These are phyloP conservation scores for Phrynosoma blainvillii DNA, from an alignment of 2,113 vertebrate genomes.

Conservation along the genomic window DNA sequence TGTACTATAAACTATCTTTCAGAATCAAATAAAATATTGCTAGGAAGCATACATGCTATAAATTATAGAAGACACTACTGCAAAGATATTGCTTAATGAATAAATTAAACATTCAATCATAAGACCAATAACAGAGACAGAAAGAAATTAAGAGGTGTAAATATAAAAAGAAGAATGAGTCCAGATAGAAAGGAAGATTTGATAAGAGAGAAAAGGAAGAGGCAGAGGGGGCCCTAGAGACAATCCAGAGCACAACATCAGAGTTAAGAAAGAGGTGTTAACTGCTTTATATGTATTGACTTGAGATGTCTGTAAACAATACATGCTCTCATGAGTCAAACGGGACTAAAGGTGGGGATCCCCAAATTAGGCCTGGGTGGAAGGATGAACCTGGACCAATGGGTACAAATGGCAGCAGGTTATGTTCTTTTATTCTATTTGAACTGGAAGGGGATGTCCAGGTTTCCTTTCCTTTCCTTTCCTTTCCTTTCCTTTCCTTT, in stretches of 20 bases:
- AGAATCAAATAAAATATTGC: constrained; percentile 5
- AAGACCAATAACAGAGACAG: neutral
- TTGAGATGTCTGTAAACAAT: neutral
- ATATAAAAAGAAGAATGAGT: neutral
- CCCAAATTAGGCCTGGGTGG: neutral
- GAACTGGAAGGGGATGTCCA: neutral
- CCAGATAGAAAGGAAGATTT: neutral
- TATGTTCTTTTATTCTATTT: neutral
- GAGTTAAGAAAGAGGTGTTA: neutral
- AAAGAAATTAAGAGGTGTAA: constrained; percentile 26
- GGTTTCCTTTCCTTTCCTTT: no score
- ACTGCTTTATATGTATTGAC: neutral
- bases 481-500: no score
- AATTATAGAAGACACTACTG: neutral
- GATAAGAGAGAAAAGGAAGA: neutral
- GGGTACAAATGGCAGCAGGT: neutral
- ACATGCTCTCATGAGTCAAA: neutral
- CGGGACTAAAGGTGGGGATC: neutral
- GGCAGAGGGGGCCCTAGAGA: neutral
- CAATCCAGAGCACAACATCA: neutral
- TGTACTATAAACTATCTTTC: constrained; percentile 13
- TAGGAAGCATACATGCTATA: neutral
- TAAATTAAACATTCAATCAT: constrained; percentile 23
- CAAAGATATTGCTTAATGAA: constrained; percentile 27
- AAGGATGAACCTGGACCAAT: neutral